phyloP scores from a whole-genome alignment of 2,888 invertebrate species.

The Acleris holmiana region DNA sequence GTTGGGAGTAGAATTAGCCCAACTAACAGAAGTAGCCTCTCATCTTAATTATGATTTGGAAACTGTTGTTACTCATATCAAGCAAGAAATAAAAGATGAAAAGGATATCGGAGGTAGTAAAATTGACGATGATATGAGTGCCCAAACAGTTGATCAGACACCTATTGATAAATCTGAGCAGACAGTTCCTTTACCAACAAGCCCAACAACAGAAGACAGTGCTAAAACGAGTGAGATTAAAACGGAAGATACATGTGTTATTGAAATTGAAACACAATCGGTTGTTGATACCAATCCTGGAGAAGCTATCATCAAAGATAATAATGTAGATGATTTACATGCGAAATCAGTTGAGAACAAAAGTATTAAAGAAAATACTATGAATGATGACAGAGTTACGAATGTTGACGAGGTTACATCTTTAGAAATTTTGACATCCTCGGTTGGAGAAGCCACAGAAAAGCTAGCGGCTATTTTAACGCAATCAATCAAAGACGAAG shows the following conservation, averaged over 20 bases:
- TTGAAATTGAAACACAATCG: too few species aligned
- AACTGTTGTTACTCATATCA: conserved; percentile 16
- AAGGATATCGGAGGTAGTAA: not conserved
- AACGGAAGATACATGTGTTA: not conserved
- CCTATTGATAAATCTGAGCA: not conserved
- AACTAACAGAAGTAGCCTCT: conserved; percentile 8
- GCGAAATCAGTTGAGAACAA: too few species aligned
- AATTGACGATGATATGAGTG: not conserved
- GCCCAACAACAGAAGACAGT: too few species aligned
- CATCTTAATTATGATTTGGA: conserved; percentile 16
- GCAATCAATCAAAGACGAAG: conserved; percentile 27
- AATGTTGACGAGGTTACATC: conserved; percentile 22
- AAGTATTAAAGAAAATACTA: too few species aligned
- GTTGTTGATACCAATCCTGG: too few species aligned
- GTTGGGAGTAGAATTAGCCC: conserved; percentile 13
- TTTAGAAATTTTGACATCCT: conserved; percentile 20
- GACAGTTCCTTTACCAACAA: not conserved
- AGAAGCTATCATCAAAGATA: too few species aligned
- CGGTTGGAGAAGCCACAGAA: conserved; percentile 27
- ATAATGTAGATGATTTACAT: too few species aligned
- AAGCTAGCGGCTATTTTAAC: conserved; percentile 30
- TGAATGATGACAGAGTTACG: not conserved
- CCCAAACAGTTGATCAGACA: not conserved
- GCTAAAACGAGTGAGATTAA: not conserved
- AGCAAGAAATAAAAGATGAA: not conserved